Evolutionary conservation across 2,888 invertebrate genomes (phyloP), one percentile per base, ranked within the genome.

Genomic region (Drosophila borealis): DNA sequence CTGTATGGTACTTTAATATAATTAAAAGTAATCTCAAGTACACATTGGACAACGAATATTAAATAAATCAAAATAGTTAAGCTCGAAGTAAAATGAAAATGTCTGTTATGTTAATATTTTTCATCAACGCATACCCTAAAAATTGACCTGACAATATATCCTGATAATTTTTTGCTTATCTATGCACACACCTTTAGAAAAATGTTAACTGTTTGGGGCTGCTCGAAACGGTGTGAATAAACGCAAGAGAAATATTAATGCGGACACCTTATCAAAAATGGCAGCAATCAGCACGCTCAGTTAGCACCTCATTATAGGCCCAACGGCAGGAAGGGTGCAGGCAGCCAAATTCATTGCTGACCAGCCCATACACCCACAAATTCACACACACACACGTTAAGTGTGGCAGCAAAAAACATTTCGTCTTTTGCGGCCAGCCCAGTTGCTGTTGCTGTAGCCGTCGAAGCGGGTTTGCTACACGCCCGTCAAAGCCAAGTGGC

Each of bases 281-380:
- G 85, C 88, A 80, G 81, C 89, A 87, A 85, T 85, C 85, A 85
- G 88, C 89, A 89, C 88, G 81, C 79, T 87, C 87, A 81, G 79
- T 85, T 85, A 85, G 74, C 85, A 85, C 88, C 85, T 85, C 85
- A 76, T 85, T 87, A 63, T 62, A 37, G 64, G 62, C 57, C 59
- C 33, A 41, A 5, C 17, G 34, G 33, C 42, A 11, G 17, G n/a
- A 0, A 4, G 51, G 44, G 57, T 62, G 70, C 50, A 19, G 48
- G 62, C 53, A 36, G 41, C 10, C 41, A 39, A 42, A 39, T 49
- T 54, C 42, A 37, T 8, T 36, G 53, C 34, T 70, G 59, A 29
- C 50, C 55, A 55, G 34, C 60, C 60, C 56, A 49, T 4, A 39
- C 39, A 39, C 68, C 2, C 50, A n/a, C 39, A 34, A 21, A n/a